Evolutionary conservation across 2,797 vertebrate species (phyloP).

Genomic region (Anniella stebbinsi): DNA sequence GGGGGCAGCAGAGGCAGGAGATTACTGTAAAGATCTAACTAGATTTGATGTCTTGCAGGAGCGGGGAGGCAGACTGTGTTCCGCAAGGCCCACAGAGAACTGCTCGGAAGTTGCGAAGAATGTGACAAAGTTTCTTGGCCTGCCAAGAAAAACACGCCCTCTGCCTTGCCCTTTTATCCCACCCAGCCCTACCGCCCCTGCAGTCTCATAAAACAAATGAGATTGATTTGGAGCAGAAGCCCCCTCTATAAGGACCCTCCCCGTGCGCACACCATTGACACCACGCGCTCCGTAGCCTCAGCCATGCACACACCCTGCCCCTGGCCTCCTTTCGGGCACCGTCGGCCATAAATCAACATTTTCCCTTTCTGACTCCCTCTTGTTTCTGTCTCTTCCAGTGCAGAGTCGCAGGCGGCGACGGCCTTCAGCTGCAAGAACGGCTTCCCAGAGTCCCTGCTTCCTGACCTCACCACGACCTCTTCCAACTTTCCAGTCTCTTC

Average conservation of each 20-base stretch:
- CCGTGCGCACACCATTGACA: not conserved
- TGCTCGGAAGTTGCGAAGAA: slow-evolving; percentile 3
- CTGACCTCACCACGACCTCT: no score
- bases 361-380: no score
- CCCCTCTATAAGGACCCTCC: not conserved
- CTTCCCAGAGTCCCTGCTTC: no score
- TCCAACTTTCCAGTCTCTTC: no score
- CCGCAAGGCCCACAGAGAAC: not conserved
- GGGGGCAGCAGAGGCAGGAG: not conserved
- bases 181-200: not conserved
- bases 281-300: not conserved
- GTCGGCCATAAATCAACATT: no score
- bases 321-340: not conserved
- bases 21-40: not conserved
- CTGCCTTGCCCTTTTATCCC: not conserved
- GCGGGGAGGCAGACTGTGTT: not conserved
- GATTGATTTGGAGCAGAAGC: not conserved
- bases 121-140: not conserved
- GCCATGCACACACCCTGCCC: no score
- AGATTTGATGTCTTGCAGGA: not conserved
- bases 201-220: not conserved
- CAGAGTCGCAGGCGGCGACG: no score
- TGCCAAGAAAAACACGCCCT: not conserved
- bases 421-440: no score
- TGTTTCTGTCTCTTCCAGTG: no score